Evolutionary conservation across 2,797 vertebrate genomes (phyloP).

Genomic region (Hozukius guyotensis): DNA sequence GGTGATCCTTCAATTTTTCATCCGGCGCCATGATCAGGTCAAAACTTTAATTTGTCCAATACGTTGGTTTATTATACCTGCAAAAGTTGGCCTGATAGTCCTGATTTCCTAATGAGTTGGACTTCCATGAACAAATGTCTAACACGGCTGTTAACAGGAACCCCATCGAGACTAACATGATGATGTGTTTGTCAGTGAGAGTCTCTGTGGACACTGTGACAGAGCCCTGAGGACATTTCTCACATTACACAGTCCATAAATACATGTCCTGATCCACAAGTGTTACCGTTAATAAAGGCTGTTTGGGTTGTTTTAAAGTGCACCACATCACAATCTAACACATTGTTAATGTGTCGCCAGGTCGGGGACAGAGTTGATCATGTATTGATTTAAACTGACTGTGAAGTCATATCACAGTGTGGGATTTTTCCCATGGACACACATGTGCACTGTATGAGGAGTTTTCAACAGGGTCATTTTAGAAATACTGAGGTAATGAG

Average conservation of each 20-base stretch:
- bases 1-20: too few species aligned
- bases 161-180: too few species aligned
- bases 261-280: too few species aligned
- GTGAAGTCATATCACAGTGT: not conserved
- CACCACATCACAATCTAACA: not conserved
- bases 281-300: not conserved
- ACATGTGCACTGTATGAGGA: not conserved
- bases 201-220: too few species aligned
- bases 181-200: too few species aligned
- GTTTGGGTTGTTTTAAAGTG: not conserved
- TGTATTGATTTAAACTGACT: constrained; percentile 30
- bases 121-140: not conserved
- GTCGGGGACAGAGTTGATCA: constrained; percentile 6
- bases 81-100: too few species aligned
- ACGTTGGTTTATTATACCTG: too few species aligned
- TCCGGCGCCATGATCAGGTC: too few species aligned
- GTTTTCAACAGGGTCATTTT: too few species aligned
- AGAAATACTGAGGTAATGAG: too few species aligned
- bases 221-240: not conserved
- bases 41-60: too few species aligned
- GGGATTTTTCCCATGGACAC: not conserved
- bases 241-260: not conserved
- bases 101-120: not conserved
- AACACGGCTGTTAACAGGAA: not conserved
- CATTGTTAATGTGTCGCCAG: constrained; percentile 7